Evolutionary conservation across 1,140 invertebrate genomes (phyloP).

Genomic region (Campodea augens): DNA sequence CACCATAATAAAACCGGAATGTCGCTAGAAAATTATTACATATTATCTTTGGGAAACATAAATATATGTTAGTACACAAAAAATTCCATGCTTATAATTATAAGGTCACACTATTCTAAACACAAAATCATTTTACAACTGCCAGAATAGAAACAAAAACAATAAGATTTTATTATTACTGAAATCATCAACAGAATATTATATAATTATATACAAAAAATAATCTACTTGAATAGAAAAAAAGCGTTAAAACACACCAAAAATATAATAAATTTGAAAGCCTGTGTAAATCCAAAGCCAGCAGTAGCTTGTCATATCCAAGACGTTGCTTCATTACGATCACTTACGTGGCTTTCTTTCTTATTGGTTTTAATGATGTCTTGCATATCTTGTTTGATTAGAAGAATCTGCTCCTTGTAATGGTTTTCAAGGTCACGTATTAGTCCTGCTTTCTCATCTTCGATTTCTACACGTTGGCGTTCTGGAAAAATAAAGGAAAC

Average conservation of each 20-base stretch:
- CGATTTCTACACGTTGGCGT: conserved; percentile 30
- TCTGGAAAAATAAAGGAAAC: conserved; percentile 20
- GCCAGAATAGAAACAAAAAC: no score
- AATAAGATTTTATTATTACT: no score
- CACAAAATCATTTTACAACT: no score
- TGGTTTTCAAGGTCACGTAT: conserved; percentile 28
- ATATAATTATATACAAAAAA: background rate
- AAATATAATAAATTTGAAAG: background rate
- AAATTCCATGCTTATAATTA: no score
- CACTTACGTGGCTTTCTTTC: conserved; percentile 13
- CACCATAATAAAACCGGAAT: no score
- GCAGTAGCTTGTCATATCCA: background rate
- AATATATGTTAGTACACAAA: no score
- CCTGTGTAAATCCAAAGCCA: background rate
- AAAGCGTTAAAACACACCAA: background rate
- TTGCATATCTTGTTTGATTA: conserved; percentile 18
- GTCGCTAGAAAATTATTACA: no score
- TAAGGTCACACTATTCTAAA: no score
- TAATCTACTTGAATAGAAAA: background rate
- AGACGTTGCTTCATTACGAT: conserved; percentile 9
- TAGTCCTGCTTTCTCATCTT: conserved; percentile 31
- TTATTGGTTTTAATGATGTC: conserved; percentile 9
- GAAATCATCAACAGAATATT: no score
- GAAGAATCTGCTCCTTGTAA: conserved; percentile 28
- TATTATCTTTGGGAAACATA: no score